These are phyloP conservation scores for Pseudomyrmex cubaensis DNA, from an alignment of 1,140 invertebrate species.

Conservation along the genomic window DNA sequence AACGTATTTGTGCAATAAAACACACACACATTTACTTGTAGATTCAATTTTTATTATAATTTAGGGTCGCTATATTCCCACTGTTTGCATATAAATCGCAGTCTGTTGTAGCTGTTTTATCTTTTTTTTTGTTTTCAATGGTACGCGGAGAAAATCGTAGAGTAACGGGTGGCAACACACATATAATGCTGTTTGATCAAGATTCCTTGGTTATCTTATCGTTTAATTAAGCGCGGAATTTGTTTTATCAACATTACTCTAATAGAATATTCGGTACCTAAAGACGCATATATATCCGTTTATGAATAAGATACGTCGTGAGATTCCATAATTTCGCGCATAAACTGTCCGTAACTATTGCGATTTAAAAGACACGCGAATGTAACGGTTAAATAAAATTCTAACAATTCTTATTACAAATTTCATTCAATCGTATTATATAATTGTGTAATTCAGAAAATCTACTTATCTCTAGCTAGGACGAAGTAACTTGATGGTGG, in stretches of 20 bases:
- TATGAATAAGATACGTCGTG: background rate
- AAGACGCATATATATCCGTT: background rate
- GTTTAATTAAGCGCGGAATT: conserved; percentile 26
- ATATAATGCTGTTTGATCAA: conserved; percentile 18
- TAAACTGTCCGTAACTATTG: conserved; percentile 31
- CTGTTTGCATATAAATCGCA: background rate
- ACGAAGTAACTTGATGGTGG: background rate
- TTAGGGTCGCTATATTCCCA: background rate
- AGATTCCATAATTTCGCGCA: background rate
- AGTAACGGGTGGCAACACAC: background rate
- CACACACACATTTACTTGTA: background rate
- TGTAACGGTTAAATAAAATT: background rate
- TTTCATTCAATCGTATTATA: background rate
- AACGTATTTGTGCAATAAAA: background rate
- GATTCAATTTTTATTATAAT: background rate
- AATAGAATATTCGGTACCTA: conserved; percentile 1
- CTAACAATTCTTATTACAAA: background rate
- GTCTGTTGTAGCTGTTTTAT: background rate
- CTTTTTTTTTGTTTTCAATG: no score
- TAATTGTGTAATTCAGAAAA: background rate
- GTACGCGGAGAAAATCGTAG: conserved; percentile 15
- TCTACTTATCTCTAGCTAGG: background rate
- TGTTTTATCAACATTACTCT: background rate
- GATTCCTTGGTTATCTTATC: conserved; percentile 21
- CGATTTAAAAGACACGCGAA: conserved; percentile 29